Base-by-base conservation (phyloP, 92 coral and sea anemone genomes). In the Heteractis magnifica region DNA sequence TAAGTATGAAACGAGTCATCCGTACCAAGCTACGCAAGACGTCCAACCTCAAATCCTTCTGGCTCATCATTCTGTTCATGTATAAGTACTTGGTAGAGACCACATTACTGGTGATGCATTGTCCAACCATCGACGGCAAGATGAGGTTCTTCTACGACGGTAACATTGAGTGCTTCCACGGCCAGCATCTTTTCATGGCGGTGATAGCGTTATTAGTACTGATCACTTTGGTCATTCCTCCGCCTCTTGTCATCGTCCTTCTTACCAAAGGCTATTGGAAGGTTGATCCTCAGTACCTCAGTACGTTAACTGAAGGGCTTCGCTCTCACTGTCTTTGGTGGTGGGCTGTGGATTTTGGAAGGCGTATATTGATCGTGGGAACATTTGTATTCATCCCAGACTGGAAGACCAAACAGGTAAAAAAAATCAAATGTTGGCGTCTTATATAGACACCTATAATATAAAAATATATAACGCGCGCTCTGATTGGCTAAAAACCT, bases 261-360 rank as follows among this genome's bases (percentile, higher is more conserved):
- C 88, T 95, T 7, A 94, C 94, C 18, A 86, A 84, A 20, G 95
- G 93, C 15, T 82, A 84, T 79, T 90, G 98, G 92, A 97, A 89
- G 65, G 95, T 97, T 11, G 97, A 94, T 72, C 99, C 99, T 0
- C 99, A 97, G 85, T 97, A 97, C 52, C 78, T 94, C 13, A 93
- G 90, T 56, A 97, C 99, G 10, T 86, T 97, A 8, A 94, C 97
- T 1, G 94, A 87, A 19, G 95, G 98, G 11, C 89, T 97, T 52
- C 92, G 92, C 60, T 76, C 76, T 41, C 84, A 84, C 5, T 94
- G 95, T 81, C 82, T 75, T 62, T 94, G 98, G 98, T 97, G 99
- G 99, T 97, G 99, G 99, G 92, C 95, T 16, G 97, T 90, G 85
- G 99, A 97, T 55, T 91, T 97, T 59, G 88, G 83, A 20, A 78